A percentile compares a stretch with the other conserved stretches of the same genome.
Evolutionary conservation across 2,888 invertebrate genomes (phyloP).

Genomic region (Trichacis sp.): DNA sequence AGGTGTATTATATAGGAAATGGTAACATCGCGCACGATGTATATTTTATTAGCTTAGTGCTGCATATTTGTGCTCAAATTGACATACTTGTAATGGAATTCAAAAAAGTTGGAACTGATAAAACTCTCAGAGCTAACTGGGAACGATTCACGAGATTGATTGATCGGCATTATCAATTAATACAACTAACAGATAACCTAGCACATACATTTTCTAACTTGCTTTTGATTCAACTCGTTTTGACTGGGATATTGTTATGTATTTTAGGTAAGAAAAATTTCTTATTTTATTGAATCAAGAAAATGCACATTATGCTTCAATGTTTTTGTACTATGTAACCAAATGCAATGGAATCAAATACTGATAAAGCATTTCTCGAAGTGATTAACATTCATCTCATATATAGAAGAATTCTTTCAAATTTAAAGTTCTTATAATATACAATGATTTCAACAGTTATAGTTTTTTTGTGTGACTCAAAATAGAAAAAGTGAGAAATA

Average conservation of each 20-base stretch:
- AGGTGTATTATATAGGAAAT: conserved; percentile 6
- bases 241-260: conserved; percentile 34
- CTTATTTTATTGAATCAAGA: too few species aligned
- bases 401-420: too few species aligned
- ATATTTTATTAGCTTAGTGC: conserved; percentile 55
- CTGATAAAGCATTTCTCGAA: too few species aligned
- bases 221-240: conserved; percentile 41
- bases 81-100: conserved; percentile 52
- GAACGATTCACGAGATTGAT: conserved; percentile 19
- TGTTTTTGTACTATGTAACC: too few species aligned
- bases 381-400: too few species aligned
- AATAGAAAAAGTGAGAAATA: too few species aligned
- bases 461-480: too few species aligned
- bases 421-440: too few species aligned
- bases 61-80: conserved; percentile 63
- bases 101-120: conserved; percentile 18
- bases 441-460: too few species aligned
- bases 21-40: conserved; percentile 53
- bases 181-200: conserved; percentile 37
- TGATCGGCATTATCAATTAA: conserved; percentile 43
- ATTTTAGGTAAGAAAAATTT: conserved; percentile 34
- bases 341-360: too few species aligned
- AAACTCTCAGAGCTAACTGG: background rate
- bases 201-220: conserved; percentile 36
- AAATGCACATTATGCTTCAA: too few species aligned